Evolutionary conservation across 1,140 invertebrate species (phyloP).

Genomic region (Galleria mellonella): DNA sequence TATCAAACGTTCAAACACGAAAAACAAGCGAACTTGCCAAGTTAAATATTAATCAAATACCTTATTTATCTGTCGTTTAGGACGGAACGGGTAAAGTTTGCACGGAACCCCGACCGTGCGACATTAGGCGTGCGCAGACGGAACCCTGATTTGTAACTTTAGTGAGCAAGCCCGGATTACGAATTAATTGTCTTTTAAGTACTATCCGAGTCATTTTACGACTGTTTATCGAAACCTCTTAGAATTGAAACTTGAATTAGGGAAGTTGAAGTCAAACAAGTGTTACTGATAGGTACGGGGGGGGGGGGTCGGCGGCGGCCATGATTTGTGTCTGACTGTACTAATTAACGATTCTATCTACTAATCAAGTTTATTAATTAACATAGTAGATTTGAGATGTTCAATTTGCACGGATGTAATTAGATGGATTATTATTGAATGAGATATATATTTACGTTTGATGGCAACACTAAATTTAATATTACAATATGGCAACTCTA

Average conservation of each 20-base stretch:
- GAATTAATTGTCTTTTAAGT: constrained; percentile 42
- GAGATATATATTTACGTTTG: too few relatives aligned
- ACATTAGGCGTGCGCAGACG: constrained; percentile 11
- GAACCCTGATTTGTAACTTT: constrained; percentile 36
- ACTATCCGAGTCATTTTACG: not conserved
- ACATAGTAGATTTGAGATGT: too few relatives aligned
- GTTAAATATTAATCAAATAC: constrained; percentile 19
- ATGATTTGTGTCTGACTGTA: too few relatives aligned
- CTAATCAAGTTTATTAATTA: too few relatives aligned
- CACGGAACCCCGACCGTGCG: constrained; percentile 18
- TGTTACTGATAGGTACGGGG: too few relatives aligned
- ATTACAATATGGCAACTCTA: too few relatives aligned
- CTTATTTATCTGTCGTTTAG: constrained; percentile 7
- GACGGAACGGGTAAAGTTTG: constrained; percentile 21
- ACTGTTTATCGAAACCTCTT: constrained; percentile 5
- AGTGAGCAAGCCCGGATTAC: constrained; percentile 24
- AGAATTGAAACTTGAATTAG: constrained; percentile 4
- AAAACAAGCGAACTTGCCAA: not conserved
- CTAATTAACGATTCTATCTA: too few relatives aligned
- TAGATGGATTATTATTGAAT: too few relatives aligned
- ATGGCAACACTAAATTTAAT: too few relatives aligned
- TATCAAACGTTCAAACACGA: too few relatives aligned
- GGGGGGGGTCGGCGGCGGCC: too few relatives aligned
- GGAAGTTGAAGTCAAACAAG: not conserved
- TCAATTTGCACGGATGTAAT: too few relatives aligned